These are phyloP conservation scores for Equus przewalskii DNA, from an alignment of 2,113 vertebrate genomes.

Conservation along the genomic window DNA sequence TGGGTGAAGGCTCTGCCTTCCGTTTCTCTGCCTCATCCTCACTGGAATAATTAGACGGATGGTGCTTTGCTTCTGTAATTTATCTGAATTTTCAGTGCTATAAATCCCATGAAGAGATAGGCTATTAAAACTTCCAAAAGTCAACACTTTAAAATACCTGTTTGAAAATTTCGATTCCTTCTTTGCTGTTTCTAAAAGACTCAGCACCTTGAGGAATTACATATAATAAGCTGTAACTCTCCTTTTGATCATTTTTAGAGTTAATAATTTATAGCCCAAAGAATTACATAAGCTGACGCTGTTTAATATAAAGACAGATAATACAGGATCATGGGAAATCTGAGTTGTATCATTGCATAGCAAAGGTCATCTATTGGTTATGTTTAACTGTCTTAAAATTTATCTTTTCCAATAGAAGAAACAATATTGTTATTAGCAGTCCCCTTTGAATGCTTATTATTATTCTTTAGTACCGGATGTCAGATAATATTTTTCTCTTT, in stretches of 20 bases:
- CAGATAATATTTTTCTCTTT: slow-evolving; percentile 25
- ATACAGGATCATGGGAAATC: background rate
- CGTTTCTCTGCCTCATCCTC: background rate
- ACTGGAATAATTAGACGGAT: slow-evolving; percentile 47
- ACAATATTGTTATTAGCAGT: background rate
- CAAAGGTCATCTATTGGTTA: background rate
- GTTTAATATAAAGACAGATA: background rate
- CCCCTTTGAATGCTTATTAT: background rate
- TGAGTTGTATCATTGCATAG: background rate
- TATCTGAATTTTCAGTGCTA: slow-evolving; percentile 35
- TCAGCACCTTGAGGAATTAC: background rate
- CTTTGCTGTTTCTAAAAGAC: slow-evolving; percentile 44
- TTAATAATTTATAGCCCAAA: slow-evolving; percentile 4
- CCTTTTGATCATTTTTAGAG: slow-evolving; percentile 45
- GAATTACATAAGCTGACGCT: background rate
- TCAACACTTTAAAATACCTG: slow-evolving; percentile 46
- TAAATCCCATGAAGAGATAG: slow-evolving; percentile 53
- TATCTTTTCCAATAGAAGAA: slow-evolving; percentile 44
- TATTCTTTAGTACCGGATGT: slow-evolving; percentile 13
- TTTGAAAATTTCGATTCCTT: background rate
- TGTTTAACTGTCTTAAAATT: background rate
- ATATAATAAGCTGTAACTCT: background rate
- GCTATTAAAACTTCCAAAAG: slow-evolving; percentile 59
- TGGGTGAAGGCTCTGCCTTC: background rate
- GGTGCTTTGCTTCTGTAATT: slow-evolving; percentile 64